Percentiles rank a stretch among this genome's conserved stretches.
These are phyloP conservation scores for Drosophila flavopinicola DNA, from an alignment of 2,888 invertebrate genomes.

Conservation along the genomic window DNA sequence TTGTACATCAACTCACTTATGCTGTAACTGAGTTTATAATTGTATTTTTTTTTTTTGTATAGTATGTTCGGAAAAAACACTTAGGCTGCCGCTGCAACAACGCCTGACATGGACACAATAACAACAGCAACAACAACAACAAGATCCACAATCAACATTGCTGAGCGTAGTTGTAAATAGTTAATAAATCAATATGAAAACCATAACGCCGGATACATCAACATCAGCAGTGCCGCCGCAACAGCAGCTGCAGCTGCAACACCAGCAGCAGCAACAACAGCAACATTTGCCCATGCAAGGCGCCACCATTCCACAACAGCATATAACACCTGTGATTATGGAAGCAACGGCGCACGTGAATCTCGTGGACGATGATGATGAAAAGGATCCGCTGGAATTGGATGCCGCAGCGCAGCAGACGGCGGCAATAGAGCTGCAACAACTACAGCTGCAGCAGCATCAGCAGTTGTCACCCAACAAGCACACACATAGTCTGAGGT, in stretches of 20 bases:
- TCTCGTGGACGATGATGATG: constrained; percentile 81
- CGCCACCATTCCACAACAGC: constrained; percentile 67
- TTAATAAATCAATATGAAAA: constrained; percentile 64
- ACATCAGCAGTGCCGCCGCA: constrained; percentile 49
- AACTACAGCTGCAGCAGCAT: constrained; percentile 28
- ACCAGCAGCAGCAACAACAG: constrained; percentile 49
- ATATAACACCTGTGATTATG: constrained; percentile 70
- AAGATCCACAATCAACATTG: constrained; percentile 13
- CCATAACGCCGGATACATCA: constrained; percentile 71
- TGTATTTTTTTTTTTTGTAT: constrained; percentile 4
- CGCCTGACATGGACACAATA: constrained; percentile 64
- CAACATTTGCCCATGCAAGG: constrained; percentile 44
- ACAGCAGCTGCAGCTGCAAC: constrained; percentile 29
- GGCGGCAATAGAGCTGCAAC: constrained; percentile 14
- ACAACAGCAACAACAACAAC: constrained; percentile 15
- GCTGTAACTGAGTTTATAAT: constrained; percentile 1
- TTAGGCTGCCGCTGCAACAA: constrained; percentile 27
- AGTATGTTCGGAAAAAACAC: constrained; percentile 75
- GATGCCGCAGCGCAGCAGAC: constrained; percentile 56
- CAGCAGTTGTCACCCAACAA: constrained; percentile 84
- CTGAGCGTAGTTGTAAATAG: constrained; percentile 59
- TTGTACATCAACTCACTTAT: constrained; percentile 17
- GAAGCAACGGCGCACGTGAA: constrained; percentile 79
- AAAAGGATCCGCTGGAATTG: constrained; percentile 83
- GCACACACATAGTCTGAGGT: constrained; percentile 88